Conservation (phyloP, 2,113 vertebrate genomes). For the Pionites leucogaster region DNA sequence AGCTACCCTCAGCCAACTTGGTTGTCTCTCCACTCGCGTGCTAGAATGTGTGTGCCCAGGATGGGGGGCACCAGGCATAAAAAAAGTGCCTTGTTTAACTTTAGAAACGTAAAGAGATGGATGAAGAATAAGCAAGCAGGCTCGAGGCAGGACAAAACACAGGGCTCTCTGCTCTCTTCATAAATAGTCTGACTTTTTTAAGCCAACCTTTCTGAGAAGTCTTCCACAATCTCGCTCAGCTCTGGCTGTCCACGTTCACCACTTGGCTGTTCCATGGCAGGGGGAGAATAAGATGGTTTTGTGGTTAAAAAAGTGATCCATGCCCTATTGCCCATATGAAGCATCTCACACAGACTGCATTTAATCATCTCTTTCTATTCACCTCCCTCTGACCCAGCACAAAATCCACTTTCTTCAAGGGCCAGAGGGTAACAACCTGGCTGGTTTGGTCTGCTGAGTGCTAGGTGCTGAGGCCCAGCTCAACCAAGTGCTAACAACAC, state of each 20-base stretch:
- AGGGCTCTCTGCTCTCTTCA: not conserved
- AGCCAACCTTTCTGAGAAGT: not conserved
- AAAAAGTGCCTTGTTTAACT: not conserved
- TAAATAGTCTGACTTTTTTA: not conserved
- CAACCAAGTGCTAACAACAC: rapidly evolving
- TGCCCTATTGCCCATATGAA: not conserved
- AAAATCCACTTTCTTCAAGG: not conserved
- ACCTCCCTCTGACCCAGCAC: not conserved
- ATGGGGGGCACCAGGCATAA: not conserved
- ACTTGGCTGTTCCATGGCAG: not conserved
- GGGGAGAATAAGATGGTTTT: not conserved
- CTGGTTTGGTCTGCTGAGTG: rapidly evolving
- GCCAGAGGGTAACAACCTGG: rapidly evolving
- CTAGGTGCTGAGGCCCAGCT: not conserved
- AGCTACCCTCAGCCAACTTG: not conserved
- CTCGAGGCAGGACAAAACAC: not conserved
- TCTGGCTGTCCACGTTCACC: not conserved
- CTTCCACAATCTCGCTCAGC: not conserved
- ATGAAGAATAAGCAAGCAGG: not conserved
- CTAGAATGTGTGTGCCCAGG: not conserved
- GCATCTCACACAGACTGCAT: rapidly evolving
- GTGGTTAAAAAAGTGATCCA: not conserved
- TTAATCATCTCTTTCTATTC: not conserved
- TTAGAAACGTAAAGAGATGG: not conserved
- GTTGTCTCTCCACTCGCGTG: not conserved